Evolutionary conservation across 2,888 invertebrate species (phyloP).

Genomic region (Eucriotettix oculatus): DNA sequence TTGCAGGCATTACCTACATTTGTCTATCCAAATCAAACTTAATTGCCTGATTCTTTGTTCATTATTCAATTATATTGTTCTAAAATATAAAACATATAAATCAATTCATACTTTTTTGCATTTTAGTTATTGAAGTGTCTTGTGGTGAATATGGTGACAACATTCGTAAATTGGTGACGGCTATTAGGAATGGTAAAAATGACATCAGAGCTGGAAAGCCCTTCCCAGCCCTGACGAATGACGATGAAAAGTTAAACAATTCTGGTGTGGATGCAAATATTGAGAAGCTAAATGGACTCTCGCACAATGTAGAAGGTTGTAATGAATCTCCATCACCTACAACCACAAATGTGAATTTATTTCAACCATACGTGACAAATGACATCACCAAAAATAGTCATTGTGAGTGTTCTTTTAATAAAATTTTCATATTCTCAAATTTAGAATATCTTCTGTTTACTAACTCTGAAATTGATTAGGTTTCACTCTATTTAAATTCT

Average conservation of each 20-base stretch:
- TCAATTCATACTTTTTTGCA: too few species aligned
- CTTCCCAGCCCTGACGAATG: slow-evolving; percentile 40
- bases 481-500: too few species aligned
- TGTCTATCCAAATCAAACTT: too few species aligned
- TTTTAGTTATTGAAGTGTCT: slow-evolving; percentile 67
- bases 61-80: too few species aligned
- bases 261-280: background rate
- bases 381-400: slow-evolving; percentile 42
- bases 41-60: too few species aligned
- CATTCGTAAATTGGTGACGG: slow-evolving; percentile 63
- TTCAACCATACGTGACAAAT: slow-evolving; percentile 39
- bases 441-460: too few species aligned
- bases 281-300: background rate
- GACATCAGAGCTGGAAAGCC: slow-evolving; percentile 60
- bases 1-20: too few species aligned
- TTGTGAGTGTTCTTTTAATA: slow-evolving; percentile 20
- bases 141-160: slow-evolving; percentile 93
- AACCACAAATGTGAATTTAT: slow-evolving; percentile 23
- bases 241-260: slow-evolving; percentile 12
- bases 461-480: too few species aligned
- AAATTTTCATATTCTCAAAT: background rate
- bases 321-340: background rate
- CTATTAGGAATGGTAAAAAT: slow-evolving; percentile 68
- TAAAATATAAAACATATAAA: too few species aligned
- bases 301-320: background rate